Base-by-base conservation (phyloP, 2,888 invertebrate genomes). In the Coleophora deauratella region DNA sequence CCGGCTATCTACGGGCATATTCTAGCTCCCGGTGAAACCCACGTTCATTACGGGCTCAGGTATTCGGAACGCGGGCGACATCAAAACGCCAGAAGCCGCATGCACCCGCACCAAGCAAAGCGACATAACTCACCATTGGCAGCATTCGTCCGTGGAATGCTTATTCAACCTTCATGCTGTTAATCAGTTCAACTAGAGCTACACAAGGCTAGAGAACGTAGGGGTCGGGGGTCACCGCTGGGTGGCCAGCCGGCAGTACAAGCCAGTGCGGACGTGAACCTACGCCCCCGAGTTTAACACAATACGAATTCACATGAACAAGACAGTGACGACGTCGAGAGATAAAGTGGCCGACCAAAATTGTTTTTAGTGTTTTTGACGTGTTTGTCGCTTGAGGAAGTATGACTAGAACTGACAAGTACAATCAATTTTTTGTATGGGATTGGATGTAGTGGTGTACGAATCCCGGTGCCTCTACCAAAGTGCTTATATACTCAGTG, bases 281-380 rank as follows among this genome's bases (percentile, higher is more conserved):
- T 68, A 64, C 62, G 51, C 56, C 67, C 68, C 73, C 71, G 55
- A 12, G 35, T 59, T 69, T 71, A 75, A 78, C 82, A 82, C 81
- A 80, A 85, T 84, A 85, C 82, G 85, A 82, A 84, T 82, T 78
- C 82, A 85, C 82, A 82, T 79, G 71, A 80, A 84, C 84, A 82
- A 81, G 81, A 82, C 82, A 81, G 69, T 72, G 62, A 28, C 3
- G n/a, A 21, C 21, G 21, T 62, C 14, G 58, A 68, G 76, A 66
- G 70, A 73, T 65, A 67, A 66, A 66, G 66, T 60, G 66, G 74
- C 71, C 85, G 85, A 85, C 85, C 85, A 85, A 85, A 85, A 85
- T 85, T 76, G 85, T 84, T 85, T 85, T 85, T 81, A 34, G 21
- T 21, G 21, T 4, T n/a, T n/a, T n/a, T 21, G 6, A 21, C 21